Evolutionary conservation across 1,140 invertebrate species (phyloP), one percentile per base, ranked within the genome.

Genomic region (Liolophura sinensis): DNA sequence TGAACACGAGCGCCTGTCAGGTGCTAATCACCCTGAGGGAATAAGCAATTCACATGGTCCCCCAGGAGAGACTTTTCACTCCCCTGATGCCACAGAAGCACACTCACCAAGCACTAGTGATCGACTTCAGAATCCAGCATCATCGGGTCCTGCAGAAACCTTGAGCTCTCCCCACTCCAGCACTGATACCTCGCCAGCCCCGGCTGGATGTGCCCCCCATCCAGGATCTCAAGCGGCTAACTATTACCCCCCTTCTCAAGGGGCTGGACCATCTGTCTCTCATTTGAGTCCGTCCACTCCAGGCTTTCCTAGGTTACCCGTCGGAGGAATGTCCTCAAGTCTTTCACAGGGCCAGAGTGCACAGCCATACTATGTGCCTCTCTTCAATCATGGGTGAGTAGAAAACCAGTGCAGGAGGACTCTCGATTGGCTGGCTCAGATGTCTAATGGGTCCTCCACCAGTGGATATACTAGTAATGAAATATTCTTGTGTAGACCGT

Each of bases 1-100:
- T 57, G 68, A 69, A 48, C 60, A 52, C 46, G 61, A 22, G 60
- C 57, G 47, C 62, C 61, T 22, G 57, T 59, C 51, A 49, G 57
- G 24, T 57, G 18, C 61, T 24, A 47, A 25, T 31, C 48, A 25
- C 48, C 31, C 3, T 59, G 57, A 1, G 55, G 46, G 24, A 50
- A 51, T 16, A 60, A 64, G 27, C 58, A 48, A 47, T 40, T 50
- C 15, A 59, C 55, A 54, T 47, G 60, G 55, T 40, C 64, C 31
- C 57, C 40, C 55, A 25, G 49, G 48, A 57, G 60, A 54, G 48
- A 22, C 56, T 55, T 52, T n/a, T 14, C n/a, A 50, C n/a, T 31
- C 62, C 62, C 24, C 20, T n/a, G 16, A 64, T 46, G 49, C 66
- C 60, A 64, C 49, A 48, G n/a, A n/a, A n/a, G 50, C 40, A 58